Base-by-base conservation (phyloP, 2,888 invertebrate species). In the Abscondita cerata region DNA sequence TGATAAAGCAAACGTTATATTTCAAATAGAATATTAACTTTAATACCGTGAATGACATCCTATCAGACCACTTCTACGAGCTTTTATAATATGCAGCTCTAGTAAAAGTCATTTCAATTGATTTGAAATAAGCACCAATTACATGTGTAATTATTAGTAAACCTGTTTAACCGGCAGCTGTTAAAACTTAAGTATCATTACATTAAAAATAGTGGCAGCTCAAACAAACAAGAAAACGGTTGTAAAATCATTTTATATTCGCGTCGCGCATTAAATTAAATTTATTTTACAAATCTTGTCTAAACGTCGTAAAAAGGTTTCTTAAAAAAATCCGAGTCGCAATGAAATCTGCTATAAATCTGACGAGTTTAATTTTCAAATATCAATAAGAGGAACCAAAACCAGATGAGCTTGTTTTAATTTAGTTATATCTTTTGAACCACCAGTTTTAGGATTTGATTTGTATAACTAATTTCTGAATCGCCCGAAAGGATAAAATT, bases 11-110 rank as follows among this genome's bases (percentile, higher is more conserved):
- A 52, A 47, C 59, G 59, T 44, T 20, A 52, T 59, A 59, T 52
- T 41, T 59, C 52, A 59, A 47, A 31, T 8, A 40, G 52, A 47
- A 59, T 59, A 59, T 59, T 59, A 59, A 25, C 59, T 52, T 59
- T 59, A 52, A 52, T 59, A 59, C 52, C 44, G 18, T 48, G 48
- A 53, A 59, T 53, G 52, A 59, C 59, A 59, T 52, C 59, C 59
- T 57, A 52, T 47, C 47, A 47, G 44, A 47, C 31, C 52, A 44
- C 51, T 51, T 58, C 44, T 52, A 34, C n/a, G 31, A 34, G 52
- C 18, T n/a, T n/a, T n/a, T 58, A 50, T 40, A 16, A 36, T 18
- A 34, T 18, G 31, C 38, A 41, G 19, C 33, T 25, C 40, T 31
- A 15, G 25, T 18, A 52, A 58, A 58, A 58, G 25, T 34, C 51